A percentile compares a stretch with the other conserved stretches of the same genome.
These are phyloP conservation scores for Pissodes strobi DNA, from an alignment of 1,140 invertebrate genomes.

Conservation along the genomic window DNA sequence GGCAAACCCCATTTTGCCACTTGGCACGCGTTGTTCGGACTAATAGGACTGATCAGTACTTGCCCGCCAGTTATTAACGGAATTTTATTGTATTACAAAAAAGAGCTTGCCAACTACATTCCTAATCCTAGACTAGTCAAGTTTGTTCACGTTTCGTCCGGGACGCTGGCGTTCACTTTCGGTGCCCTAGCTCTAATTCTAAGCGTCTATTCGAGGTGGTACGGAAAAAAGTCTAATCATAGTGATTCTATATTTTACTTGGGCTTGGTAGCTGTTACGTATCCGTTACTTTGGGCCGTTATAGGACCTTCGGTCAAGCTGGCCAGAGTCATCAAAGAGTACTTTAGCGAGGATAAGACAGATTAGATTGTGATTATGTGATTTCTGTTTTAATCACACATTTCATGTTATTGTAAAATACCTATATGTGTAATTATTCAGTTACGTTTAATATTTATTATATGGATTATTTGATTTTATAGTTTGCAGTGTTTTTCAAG, in stretches of 20 bases:
- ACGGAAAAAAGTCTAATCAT: conserved; percentile 30
- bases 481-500: too few relatives aligned
- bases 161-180: conserved; percentile 37
- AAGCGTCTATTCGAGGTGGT: conserved; percentile 48
- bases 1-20: conserved; percentile 44
- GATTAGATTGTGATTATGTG: too few relatives aligned
- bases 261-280: conserved; percentile 27
- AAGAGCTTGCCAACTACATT: conserved; percentile 33
- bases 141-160: conserved; percentile 40
- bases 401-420: too few relatives aligned
- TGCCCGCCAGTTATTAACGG: conserved; percentile 39
- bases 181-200: conserved; percentile 45
- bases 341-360: conserved; percentile 24
- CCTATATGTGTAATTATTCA: too few relatives aligned
- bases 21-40: conserved; percentile 45
- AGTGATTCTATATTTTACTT: conserved; percentile 36
- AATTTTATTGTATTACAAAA: conserved; percentile 36
- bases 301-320: conserved; percentile 36
- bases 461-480: too few relatives aligned
- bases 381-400: too few relatives aligned
- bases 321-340: conserved; percentile 20
- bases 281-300: conserved; percentile 39
- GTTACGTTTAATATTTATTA: too few relatives aligned
- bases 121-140: conserved; percentile 38
- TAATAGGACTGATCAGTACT: conserved; percentile 35